Conservation (phyloP, 2,113 vertebrate genomes). For the Silurus glanis region DNA sequence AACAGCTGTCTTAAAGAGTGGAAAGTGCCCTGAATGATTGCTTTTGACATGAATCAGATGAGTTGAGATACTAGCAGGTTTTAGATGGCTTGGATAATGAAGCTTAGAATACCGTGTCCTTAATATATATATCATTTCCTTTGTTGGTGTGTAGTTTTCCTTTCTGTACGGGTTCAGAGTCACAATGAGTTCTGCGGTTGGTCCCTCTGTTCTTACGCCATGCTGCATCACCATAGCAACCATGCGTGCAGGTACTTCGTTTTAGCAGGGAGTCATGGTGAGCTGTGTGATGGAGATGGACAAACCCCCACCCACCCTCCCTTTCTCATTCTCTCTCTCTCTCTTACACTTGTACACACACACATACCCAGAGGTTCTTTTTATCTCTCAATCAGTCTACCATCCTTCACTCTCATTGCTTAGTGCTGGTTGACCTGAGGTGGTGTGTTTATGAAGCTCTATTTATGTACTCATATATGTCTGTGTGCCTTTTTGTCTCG, state of each 20-base stretch:
- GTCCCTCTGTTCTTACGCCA: constrained; percentile 64
- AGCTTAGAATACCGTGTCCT: constrained; percentile 64
- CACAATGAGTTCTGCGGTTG: constrained; percentile 68
- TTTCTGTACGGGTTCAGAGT: constrained; percentile 59
- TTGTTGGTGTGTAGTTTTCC: constrained; percentile 62
- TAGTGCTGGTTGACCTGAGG: constrained; percentile 43
- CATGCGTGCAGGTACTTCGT: constrained; percentile 68
- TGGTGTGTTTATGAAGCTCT: constrained; percentile 51
- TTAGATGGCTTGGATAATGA: constrained; percentile 65
- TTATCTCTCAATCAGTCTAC: constrained; percentile 10
- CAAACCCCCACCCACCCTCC: constrained; percentile 41
- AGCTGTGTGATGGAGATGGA: constrained; percentile 66
- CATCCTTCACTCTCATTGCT: constrained; percentile 35
- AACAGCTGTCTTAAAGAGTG: constrained; percentile 63
- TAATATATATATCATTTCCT: constrained; percentile 73
- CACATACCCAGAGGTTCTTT: background rate
- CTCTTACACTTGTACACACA: background rate
- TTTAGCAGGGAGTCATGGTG: constrained; percentile 64
- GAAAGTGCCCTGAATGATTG: constrained; percentile 54
- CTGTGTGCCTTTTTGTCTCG: constrained; percentile 39
- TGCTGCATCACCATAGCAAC: constrained; percentile 76
- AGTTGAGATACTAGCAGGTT: constrained; percentile 63
- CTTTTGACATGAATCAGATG: constrained; percentile 66
- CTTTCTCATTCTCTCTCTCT: constrained; percentile 44
- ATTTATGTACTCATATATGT: constrained; percentile 48